These are phyloP conservation scores for Himalopsyche phryganea DNA, from an alignment of 1,140 invertebrate genomes.

Conservation along the genomic window DNA sequence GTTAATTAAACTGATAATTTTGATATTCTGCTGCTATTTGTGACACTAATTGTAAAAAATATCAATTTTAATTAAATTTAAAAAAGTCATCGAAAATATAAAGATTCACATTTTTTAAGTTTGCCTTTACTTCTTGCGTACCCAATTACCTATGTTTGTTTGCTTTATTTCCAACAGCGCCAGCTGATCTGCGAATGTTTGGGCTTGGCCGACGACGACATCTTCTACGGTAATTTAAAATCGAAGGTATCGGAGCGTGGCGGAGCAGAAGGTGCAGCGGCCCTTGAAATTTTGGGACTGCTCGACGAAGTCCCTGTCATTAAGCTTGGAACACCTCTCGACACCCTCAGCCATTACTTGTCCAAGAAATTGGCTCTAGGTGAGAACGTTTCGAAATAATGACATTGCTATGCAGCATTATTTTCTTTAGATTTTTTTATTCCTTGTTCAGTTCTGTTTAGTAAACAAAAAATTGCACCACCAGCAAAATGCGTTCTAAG, in stretches of 20 bases:
- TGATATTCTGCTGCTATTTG: no score
- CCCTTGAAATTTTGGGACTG: constrained; percentile 82
- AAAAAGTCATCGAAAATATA: no score
- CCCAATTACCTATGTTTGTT: no score
- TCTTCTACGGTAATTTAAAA: constrained; percentile 92
- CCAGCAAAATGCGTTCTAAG: no score
- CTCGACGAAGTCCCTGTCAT: constrained; percentile 78
- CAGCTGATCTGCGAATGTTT: constrained; percentile 83
- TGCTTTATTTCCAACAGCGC: constrained; percentile 59
- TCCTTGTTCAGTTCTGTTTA: background rate
- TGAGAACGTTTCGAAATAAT: constrained; percentile 41
- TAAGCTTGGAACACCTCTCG: constrained; percentile 84
- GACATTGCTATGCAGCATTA: background rate
- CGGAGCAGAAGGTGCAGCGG: constrained; percentile 63
- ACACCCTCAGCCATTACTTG: constrained; percentile 89
- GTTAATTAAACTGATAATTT: no score
- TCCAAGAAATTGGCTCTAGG: constrained; percentile 79
- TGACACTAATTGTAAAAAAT: no score
- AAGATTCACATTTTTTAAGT: no score
- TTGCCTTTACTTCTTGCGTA: no score
- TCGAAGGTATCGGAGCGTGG: constrained; percentile 73
- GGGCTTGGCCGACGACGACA: constrained; percentile 78
- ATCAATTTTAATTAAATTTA: no score
- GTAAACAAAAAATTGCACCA: background rate
- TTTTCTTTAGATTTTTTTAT: background rate